Evolutionary conservation across 1,140 invertebrate species (phyloP).

Genomic region (Drosophila pseudoananassae): DNA sequence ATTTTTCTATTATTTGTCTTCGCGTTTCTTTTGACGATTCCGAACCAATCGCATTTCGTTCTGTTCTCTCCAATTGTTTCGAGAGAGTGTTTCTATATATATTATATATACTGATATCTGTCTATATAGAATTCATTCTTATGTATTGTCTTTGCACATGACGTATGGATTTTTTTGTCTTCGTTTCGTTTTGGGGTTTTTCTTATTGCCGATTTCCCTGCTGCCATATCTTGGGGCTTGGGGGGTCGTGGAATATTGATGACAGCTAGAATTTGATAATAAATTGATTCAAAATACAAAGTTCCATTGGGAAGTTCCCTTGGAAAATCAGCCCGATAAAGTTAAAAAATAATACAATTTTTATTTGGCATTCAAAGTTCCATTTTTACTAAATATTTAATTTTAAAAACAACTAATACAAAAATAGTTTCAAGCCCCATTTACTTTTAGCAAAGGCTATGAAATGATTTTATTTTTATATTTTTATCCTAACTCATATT

Average conservation of each 20-base stretch:
- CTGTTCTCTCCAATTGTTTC: conserved; percentile 34
- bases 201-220: conserved; percentile 19
- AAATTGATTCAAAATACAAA: conserved; percentile 34
- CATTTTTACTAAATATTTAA: background rate
- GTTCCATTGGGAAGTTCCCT: background rate
- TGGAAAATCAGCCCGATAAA: too few relatives aligned
- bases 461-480: too few relatives aligned
- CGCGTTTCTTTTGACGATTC: conserved; percentile 53
- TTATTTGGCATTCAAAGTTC: too few relatives aligned
- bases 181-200: conserved; percentile 20
- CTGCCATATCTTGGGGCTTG: background rate
- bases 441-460: too few relatives aligned
- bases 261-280: conserved; percentile 34
- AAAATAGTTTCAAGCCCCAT: too few relatives aligned
- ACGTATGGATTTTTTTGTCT: conserved; percentile 15
- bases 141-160: conserved; percentile 38
- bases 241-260: conserved; percentile 42
- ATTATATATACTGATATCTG: conserved; percentile 15
- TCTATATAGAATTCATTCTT: conserved; percentile 12
- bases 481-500: too few relatives aligned
- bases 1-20: conserved; percentile 57
- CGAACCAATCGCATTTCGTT: conserved; percentile 53
- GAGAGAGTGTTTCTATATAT: conserved; percentile 15
- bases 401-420: too few relatives aligned
- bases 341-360: too few relatives aligned